Evolutionary conservation across 2,888 invertebrate genomes (phyloP), one percentile per base, ranked within the genome.

Genomic region (Odontocerum albicorne): DNA sequence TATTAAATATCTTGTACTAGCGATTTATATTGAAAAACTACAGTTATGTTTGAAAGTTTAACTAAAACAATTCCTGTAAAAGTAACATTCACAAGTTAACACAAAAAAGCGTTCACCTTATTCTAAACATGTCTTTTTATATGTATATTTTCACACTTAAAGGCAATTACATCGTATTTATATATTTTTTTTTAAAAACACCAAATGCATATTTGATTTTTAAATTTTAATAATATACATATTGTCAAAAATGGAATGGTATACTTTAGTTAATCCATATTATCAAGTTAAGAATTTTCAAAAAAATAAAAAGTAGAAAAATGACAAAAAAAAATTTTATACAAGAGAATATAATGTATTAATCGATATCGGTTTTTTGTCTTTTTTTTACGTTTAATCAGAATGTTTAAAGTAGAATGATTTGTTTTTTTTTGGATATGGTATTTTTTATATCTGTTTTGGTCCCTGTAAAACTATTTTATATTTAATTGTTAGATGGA

Each of bases 231-330:
- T 46, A 19, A 40, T 43, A 55, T 46, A 55, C 49, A 59, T 59
- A 59, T 59, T 59, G 59, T 59, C 59, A 56, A 56, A 57, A 57
- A 52, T 59, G 59, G 59, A 59, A 59, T 59, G 59, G 56, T 59
- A 56, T 38, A 54, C 36, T 44, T 55, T 10, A 47, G 13, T 36
- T n/a, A n/a, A n/a, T n/a, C n/a, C n/a, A n/a, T 20, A 33, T 20
- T 45, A 45, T 31, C 39, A 45, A 52, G 27, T n/a, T n/a, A n/a
- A 38, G 16, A 52, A 45, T 6, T 27, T 22, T 38, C 22, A 47
- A 35, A 22, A 36, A 38, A 45, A 19, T 21, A 47, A 38, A 49
- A 13, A 32, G 31, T 27, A 53, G 36, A 22, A 33, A 44, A 50
- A 50, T 35, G 20, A 43, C 15, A 1, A 32, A 45, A 21, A 43